A percentile compares a stretch with the other conserved stretches of the same genome.
phyloP scores from a whole-genome alignment of 2,888 invertebrate genomes.

The Xylophagus ater region DNA sequence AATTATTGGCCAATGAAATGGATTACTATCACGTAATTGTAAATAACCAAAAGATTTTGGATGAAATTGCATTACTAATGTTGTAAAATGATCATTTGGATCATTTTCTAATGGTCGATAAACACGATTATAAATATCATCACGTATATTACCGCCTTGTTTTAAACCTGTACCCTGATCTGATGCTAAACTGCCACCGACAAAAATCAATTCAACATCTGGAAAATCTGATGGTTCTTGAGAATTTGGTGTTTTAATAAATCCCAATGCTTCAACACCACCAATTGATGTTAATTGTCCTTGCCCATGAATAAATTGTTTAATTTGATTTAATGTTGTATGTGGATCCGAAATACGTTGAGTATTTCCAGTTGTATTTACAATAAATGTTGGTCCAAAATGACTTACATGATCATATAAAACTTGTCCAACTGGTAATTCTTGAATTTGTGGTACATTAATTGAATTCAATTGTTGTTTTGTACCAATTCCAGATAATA shows the following conservation, averaged over 20 bases:
- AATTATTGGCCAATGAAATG: constrained; percentile 54
- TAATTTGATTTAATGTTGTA: constrained; percentile 10
- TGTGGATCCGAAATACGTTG: constrained; percentile 15
- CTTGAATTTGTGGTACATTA: constrained; percentile 47
- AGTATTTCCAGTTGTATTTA: constrained; percentile 30
- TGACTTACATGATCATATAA: constrained; percentile 46
- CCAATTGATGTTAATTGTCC: constrained; percentile 46
- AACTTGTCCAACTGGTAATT: constrained; percentile 56
- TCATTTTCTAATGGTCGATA: constrained; percentile 45
- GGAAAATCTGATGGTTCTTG: constrained; percentile 49
- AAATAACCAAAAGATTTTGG: constrained; percentile 61
- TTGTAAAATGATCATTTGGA: constrained; percentile 45
- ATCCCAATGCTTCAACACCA: constrained; percentile 55
- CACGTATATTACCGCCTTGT: constrained; percentile 45
- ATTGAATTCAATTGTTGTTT: constrained; percentile 39
- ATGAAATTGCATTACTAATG: constrained; percentile 57
- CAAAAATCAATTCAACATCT: constrained; percentile 54
- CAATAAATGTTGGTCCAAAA: constrained; percentile 34
- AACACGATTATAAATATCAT: constrained; percentile 44
- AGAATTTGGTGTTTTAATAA: constrained; percentile 48
- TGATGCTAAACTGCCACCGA: constrained; percentile 50
- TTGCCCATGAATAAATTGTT: constrained; percentile 29
- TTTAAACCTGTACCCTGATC: constrained; percentile 47
- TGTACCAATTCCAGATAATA: constrained; percentile 62
- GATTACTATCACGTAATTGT: constrained; percentile 56